These are phyloP conservation scores for Holacanthus passer DNA, from an alignment of 2,113 vertebrate genomes.

Conservation along the genomic window DNA sequence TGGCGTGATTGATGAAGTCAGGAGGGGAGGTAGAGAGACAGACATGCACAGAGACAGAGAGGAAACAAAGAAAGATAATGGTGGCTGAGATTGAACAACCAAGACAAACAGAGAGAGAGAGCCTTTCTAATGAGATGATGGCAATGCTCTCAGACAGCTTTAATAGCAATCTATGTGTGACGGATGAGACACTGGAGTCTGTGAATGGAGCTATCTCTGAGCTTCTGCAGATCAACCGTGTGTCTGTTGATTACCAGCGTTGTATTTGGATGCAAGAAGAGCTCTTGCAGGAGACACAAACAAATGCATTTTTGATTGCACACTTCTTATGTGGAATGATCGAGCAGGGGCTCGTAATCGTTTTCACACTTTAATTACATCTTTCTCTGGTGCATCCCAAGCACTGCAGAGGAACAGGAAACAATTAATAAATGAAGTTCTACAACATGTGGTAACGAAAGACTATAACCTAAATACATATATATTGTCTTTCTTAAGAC, in stretches of 20 bases:
- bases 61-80: slow-evolving; percentile 13
- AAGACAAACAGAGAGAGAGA: slow-evolving; percentile 22
- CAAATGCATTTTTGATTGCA: slow-evolving; percentile 25
- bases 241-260: background rate
- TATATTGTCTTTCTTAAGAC: background rate
- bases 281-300: slow-evolving; percentile 18
- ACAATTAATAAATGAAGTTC: background rate
- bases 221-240: background rate
- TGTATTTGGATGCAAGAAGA: slow-evolving; percentile 15
- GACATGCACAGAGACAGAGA: background rate
- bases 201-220: slow-evolving; percentile 20
- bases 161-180: slow-evolving; percentile 43
- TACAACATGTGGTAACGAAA: background rate
- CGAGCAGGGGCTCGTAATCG: background rate
- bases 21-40: background rate
- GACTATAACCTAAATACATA: background rate
- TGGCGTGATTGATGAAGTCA: slow-evolving; percentile 14
- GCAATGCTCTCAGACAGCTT: slow-evolving; percentile 26
- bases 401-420: background rate
- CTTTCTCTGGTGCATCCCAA: slow-evolving; percentile 1
- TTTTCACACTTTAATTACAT: slow-evolving; percentile 4
- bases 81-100: slow-evolving; percentile 3
- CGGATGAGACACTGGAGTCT: slow-evolving; percentile 27
- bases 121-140: slow-evolving; percentile 31
- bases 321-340: slow-evolving; percentile 5